phyloP scores from a whole-genome alignment of 2,113 vertebrate species.

The Mustelus asterias region DNA sequence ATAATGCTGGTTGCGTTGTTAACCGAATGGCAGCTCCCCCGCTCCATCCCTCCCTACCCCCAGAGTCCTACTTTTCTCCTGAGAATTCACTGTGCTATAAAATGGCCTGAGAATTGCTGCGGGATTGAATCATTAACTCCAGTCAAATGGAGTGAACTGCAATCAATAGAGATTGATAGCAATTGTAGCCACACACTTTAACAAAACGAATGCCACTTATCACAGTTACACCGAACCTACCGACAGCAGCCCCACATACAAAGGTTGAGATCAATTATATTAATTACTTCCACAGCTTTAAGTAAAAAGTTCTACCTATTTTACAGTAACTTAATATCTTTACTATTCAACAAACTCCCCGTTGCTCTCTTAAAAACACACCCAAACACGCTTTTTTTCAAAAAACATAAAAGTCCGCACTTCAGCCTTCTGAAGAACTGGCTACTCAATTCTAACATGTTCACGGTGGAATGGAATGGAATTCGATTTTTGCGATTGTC shows the following conservation, averaged over 20 bases:
- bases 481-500: neutral
- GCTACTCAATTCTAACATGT: neutral
- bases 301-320: neutral
- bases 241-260: too few relatives aligned
- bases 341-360: neutral
- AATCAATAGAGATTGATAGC: conserved; percentile 10
- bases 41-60: neutral
- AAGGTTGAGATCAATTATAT: neutral
- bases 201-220: conserved; percentile 22
- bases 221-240: neutral
- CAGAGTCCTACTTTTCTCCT: neutral
- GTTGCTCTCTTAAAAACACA: neutral
- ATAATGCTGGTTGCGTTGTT: neutral
- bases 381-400: neutral
- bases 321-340: neutral
- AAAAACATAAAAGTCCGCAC: neutral
- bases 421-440: neutral
- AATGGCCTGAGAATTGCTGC: neutral
- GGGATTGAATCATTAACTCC: conserved; percentile 25
- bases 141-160: neutral
- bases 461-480: conserved; percentile 3
- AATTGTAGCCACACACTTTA: neutral
- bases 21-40: neutral
- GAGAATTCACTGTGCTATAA: neutral
- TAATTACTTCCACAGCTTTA: neutral